These are phyloP conservation scores for Mythimna loreyi DNA, from an alignment of 2,888 invertebrate genomes.

Conservation along the genomic window DNA sequence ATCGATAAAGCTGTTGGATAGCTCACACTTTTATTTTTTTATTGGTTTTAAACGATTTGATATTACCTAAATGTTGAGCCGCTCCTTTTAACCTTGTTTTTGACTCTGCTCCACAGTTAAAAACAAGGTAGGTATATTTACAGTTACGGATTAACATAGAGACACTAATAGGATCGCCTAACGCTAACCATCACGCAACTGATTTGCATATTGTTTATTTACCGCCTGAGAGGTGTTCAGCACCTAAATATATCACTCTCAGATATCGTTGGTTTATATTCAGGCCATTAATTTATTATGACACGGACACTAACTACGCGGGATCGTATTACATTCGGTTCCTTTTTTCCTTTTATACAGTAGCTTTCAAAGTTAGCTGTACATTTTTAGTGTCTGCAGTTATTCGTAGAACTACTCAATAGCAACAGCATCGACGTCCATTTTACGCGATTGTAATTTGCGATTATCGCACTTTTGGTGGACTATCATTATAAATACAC, in stretches of 20 bases:
- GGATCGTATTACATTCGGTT: conserved; percentile 33
- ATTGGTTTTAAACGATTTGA: conserved; percentile 23
- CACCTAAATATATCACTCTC: conserved; percentile 36
- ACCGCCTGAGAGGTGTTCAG: conserved; percentile 27
- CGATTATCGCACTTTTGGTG: conserved; percentile 37
- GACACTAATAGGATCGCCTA: conserved; percentile 30
- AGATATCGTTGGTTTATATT: conserved; percentile 31
- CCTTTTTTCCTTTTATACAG: conserved; percentile 29
- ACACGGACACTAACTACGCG: conserved; percentile 10
- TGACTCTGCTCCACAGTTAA: conserved; percentile 1
- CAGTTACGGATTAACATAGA: conserved; percentile 35
- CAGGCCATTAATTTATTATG: conserved; percentile 21
- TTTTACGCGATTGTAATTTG: conserved; percentile 35
- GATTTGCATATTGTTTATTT: conserved; percentile 45
- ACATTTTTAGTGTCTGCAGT: conserved; percentile 15
- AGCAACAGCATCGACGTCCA: conserved; percentile 20
- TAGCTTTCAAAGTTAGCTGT: conserved; percentile 26
- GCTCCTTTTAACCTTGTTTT: conserved; percentile 13
- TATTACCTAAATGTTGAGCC: conserved; percentile 1
- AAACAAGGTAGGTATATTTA: conserved; percentile 23
- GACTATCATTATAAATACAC: conserved; percentile 40
- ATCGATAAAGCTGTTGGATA: conserved; percentile 31
- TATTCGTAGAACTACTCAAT: conserved; percentile 30
- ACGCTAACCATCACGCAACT: conserved; percentile 23
- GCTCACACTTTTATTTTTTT: conserved; percentile 15